phyloP scores from a whole-genome alignment of 2,888 invertebrate genomes.

The Dastarcus helophoroides region DNA sequence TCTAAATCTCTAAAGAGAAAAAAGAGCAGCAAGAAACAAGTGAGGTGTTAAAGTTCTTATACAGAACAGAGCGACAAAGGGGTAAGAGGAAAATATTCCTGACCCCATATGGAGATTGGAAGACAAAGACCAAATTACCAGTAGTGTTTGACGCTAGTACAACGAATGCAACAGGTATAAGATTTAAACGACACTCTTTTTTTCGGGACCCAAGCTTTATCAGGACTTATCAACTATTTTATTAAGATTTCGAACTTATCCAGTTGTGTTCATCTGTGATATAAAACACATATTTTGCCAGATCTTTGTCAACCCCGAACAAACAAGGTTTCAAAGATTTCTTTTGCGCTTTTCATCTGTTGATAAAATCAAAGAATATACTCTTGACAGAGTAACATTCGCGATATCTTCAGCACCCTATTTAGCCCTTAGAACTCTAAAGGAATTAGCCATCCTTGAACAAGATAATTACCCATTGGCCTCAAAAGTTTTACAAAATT shows the following conservation, averaged over 20 bases:
- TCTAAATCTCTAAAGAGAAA: too few relatives aligned
- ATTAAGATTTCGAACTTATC: constrained; percentile 9
- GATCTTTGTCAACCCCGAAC: constrained; percentile 11
- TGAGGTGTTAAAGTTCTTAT: too few relatives aligned
- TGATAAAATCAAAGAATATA: constrained; percentile 11
- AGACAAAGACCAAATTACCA: too few relatives aligned
- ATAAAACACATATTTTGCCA: constrained; percentile 14
- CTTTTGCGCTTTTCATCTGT: constrained; percentile 12
- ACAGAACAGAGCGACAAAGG: too few relatives aligned
- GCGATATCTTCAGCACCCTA: constrained; percentile 14
- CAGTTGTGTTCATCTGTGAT: constrained; percentile 10
- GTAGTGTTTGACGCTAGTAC: too few relatives aligned
- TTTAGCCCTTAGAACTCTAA: constrained; percentile 13
- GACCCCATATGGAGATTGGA: too few relatives aligned
- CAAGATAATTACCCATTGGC: constrained; percentile 12
- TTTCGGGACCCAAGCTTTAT: constrained; percentile 10
- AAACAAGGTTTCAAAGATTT: constrained; percentile 14
- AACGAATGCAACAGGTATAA: too few relatives aligned
- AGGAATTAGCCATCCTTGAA: constrained; percentile 14
- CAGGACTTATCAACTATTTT: constrained; percentile 8
- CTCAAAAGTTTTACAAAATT: constrained; percentile 10
- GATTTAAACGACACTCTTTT: constrained; percentile 11
- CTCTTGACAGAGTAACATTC: too few relatives aligned
- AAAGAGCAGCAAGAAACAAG: too few relatives aligned
- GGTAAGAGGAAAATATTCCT: too few relatives aligned